Base-by-base conservation (phyloP, 2,888 invertebrate genomes). In the Rhagophthalmus giganteus region DNA sequence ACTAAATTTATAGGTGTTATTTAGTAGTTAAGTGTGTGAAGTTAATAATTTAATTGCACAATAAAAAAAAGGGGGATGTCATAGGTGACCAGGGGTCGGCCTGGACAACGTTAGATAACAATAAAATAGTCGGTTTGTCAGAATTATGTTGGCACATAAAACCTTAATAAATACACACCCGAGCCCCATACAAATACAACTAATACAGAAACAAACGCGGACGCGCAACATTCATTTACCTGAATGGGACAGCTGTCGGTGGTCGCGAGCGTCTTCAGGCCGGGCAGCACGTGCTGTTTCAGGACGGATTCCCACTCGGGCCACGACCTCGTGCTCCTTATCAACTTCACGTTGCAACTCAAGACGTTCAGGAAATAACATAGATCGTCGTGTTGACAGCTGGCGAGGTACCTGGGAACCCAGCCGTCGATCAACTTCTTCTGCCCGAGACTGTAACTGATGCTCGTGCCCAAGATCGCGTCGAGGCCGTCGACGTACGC, bases 351-450 rank as follows among this genome's bases (percentile, higher is more conserved):
- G 2, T 64, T 55, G n/a, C 44, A 50, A 14, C 63, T 48, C 13
- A 74, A 55, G 6, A 68, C 57, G 12, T 68, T 64, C 9, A 73
- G 47, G 4, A 70, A 55, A 6, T 46, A 30, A 14, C 61, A 61
- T 12, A 74, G 56, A 33, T 75, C 74, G 0, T 59, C 41, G 33
- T 64, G 58, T 33, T 68, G 64, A 50, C 73, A 74, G 2, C 57
- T 52, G 9, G 61, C 52, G 46, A 69, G 52, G 54, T 73, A 75
- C 48, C 66, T 67, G 9, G 55, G 45, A 15, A 72, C 57, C 74
- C 74, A 75, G n/a, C 55, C 28, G 33, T 67, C 65, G 2, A 75
- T 55, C 13, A 75, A 57, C n/a, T 63, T 30, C 61, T 67, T 67
- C 52, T 74, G 73, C 13, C 68, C 58, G 5, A 73, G 54, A 26